These are phyloP conservation scores for Pyrrhosoma nymphula DNA, from an alignment of 2,888 invertebrate species.

Conservation along the genomic window DNA sequence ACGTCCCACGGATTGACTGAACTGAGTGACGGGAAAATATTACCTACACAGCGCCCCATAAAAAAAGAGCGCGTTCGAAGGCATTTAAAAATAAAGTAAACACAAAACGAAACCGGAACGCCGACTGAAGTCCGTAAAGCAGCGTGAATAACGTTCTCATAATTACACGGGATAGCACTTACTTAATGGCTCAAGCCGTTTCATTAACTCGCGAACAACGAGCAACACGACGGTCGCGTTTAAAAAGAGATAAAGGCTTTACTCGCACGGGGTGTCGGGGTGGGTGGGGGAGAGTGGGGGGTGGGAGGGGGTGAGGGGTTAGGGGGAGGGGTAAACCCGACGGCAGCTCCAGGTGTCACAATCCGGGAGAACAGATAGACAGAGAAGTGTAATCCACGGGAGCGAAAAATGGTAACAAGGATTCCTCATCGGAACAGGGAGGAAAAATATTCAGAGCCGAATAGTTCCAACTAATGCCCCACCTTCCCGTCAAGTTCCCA, in stretches of 20 bases:
- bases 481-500: background rate
- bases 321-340: background rate
- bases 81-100: background rate
- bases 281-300: background rate
- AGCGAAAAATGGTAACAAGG: background rate
- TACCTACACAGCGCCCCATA: background rate
- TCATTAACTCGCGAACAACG: background rate
- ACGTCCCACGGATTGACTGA: background rate
- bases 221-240: background rate
- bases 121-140: background rate
- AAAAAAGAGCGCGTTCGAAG: background rate
- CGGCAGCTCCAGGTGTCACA: background rate
- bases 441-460: background rate
- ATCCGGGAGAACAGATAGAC: background rate
- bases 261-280: background rate
- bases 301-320: background rate
- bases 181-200: background rate
- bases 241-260: too few species aligned
- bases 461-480: background rate
- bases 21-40: background rate
- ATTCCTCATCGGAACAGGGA: background rate
- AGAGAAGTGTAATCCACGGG: background rate
- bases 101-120: background rate
- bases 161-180: slow-evolving; percentile 17
- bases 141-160: background rate